Evolutionary conservation across 1,140 invertebrate genomes (phyloP).

Genomic region (Lordiphosa clarofinis): DNA sequence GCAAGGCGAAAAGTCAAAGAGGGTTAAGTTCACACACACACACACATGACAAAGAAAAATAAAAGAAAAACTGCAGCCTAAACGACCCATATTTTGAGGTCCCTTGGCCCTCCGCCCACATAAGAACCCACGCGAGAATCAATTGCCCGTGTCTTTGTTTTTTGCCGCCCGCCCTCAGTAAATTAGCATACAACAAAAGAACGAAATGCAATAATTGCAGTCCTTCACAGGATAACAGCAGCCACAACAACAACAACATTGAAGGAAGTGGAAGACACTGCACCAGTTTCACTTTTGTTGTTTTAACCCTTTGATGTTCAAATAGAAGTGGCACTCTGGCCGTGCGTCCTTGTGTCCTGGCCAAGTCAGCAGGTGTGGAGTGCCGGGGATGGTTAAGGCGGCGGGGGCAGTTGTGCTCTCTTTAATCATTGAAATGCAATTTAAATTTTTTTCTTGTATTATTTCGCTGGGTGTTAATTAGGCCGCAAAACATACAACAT

Average conservation of each 20-base stretch:
- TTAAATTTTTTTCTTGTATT: conserved; percentile 29
- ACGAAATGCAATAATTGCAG: conserved; percentile 74
- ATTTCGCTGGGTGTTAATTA: conserved; percentile 31
- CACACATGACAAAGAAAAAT: conserved; percentile 25
- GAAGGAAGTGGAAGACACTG: conserved; percentile 32
- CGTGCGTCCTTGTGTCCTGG: conserved; percentile 55
- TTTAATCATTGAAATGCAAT: conserved; percentile 43
- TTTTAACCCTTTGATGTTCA: conserved; percentile 70
- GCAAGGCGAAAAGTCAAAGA: conserved; percentile 57
- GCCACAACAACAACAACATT: conserved; percentile 9
- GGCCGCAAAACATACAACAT: conserved; percentile 4
- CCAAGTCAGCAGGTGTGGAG: conserved; percentile 15
- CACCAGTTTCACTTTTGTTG: conserved; percentile 58
- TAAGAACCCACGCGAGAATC: conserved; percentile 61
- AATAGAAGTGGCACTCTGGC: conserved; percentile 62
- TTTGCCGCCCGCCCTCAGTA: conserved; percentile 30
- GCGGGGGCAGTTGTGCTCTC: conserved; percentile 31
- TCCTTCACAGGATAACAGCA: conserved; percentile 58
- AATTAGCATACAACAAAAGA: conserved; percentile 70
- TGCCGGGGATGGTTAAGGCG: conserved; percentile 37
- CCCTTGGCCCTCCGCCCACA: conserved; percentile 2
- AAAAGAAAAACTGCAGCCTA: conserved; percentile 31
- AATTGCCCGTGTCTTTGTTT: conserved; percentile 57
- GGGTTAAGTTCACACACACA: conserved; percentile 64
- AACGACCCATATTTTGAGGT: conserved; percentile 59